A percentile compares a stretch with the other conserved stretches of the same genome.
Evolutionary conservation across 2,888 invertebrate species (phyloP).

Genomic region (Tinea pellionella): DNA sequence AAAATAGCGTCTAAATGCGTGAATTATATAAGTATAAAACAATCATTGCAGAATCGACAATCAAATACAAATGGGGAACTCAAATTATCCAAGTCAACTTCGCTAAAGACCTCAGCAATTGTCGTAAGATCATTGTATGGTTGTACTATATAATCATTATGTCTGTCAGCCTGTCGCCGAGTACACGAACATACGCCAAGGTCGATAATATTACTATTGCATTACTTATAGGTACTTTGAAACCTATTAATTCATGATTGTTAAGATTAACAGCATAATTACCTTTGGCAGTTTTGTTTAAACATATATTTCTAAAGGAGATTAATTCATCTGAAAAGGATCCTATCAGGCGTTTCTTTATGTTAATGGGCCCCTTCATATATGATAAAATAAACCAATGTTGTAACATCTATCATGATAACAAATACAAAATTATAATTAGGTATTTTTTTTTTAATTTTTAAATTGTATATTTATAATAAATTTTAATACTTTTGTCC

Average conservation of each 20-base stretch:
- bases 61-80: not conserved
- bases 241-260: not conserved
- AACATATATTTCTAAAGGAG: no score
- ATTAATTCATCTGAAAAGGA: no score
- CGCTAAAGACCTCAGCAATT: not conserved
- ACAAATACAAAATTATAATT: no score
- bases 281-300: no score
- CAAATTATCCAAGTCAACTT: conserved; percentile 4
- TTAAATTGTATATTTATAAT: no score
- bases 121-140: not conserved
- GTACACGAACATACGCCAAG: not conserved
- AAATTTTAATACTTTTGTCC: no score
- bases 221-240: not conserved
- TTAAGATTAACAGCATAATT: not conserved
- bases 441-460: no score
- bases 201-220: not conserved
- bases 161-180: not conserved
- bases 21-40: not conserved
- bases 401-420: no score
- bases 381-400: no score
- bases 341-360: no score
- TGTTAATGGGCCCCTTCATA: no score
- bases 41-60: not conserved
- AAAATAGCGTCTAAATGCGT: no score
- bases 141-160: not conserved